Conservation (phyloP, 2,888 invertebrate genomes). For the Copidosoma aretas region DNA sequence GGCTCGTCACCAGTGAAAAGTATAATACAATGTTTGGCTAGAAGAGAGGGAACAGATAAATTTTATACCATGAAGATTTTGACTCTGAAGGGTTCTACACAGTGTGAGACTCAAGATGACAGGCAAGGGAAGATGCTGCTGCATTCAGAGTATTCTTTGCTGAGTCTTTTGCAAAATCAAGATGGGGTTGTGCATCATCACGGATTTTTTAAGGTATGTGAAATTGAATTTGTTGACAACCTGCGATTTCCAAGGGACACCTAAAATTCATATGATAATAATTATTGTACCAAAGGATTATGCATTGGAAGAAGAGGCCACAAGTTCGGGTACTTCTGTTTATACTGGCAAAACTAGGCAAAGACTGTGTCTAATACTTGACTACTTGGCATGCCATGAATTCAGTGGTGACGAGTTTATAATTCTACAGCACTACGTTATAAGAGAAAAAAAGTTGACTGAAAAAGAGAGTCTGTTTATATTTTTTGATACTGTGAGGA, state of each 20-base stretch:
- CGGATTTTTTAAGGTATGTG: conserved; percentile 74
- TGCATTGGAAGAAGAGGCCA: conserved; percentile 71
- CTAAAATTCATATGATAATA: no score
- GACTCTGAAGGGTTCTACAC: conserved; percentile 65
- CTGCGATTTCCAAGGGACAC: no score
- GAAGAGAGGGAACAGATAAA: conserved; percentile 73
- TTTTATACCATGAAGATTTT: conserved; percentile 73
- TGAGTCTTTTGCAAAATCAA: conserved; percentile 73
- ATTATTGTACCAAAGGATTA: conserved; percentile 67
- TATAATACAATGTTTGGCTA: conserved; percentile 77
- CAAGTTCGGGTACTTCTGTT: conserved; percentile 60
- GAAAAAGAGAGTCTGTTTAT: conserved; percentile 78
- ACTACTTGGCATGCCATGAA: conserved; percentile 76
- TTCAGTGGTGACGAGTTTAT: conserved; percentile 68
- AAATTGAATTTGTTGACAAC: background rate
- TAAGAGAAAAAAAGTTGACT: conserved; percentile 76
- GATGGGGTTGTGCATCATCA: conserved; percentile 79
- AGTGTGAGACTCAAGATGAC: conserved; percentile 75
- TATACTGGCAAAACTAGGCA: conserved; percentile 68
- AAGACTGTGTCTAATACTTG: conserved; percentile 75
- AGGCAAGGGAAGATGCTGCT: conserved; percentile 79
- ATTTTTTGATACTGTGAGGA: conserved; percentile 76
- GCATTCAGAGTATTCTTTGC: conserved; percentile 77
- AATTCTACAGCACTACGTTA: conserved; percentile 78
- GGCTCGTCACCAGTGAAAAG: conserved; percentile 79